Evolutionary conservation across 2,113 vertebrate genomes (phyloP).

Genomic region (Mastomys natalensis): DNA sequence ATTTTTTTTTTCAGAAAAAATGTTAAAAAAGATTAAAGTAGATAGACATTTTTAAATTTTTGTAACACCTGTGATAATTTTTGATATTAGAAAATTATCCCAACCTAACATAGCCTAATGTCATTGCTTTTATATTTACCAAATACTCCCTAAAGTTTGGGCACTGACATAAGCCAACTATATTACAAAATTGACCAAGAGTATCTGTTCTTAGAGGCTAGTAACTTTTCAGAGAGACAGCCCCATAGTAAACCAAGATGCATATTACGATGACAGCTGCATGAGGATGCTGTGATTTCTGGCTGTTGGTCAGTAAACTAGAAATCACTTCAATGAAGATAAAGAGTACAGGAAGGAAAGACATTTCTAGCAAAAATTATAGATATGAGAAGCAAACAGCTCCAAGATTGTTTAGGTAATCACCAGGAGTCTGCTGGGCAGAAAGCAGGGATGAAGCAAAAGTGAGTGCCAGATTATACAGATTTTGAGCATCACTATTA

Average conservation of each 20-base stretch:
- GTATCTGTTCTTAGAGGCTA: background rate
- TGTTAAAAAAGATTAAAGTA: slow-evolving; percentile 44
- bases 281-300: fast-evolving
- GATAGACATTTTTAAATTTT: background rate
- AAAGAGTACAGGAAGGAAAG: background rate
- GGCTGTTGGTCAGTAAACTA: background rate
- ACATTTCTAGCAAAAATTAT: background rate
- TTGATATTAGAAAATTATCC: background rate
- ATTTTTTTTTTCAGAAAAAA: slow-evolving; percentile 44
- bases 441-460: background rate
- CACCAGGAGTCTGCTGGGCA: background rate
- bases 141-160: background rate
- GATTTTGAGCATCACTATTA: background rate
- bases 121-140: slow-evolving; percentile 49
- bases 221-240: background rate
- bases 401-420: background rate
- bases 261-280: background rate
- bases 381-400: background rate
- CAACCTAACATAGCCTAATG: slow-evolving; percentile 11
- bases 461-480: background rate
- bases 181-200: background rate
- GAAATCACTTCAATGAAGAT: background rate
- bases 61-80: background rate
- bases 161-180: background rate
- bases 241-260: background rate